Percentiles rank a stretch among this genome's conserved stretches.
These are phyloP conservation scores for Tetragonula carbonaria DNA, from an alignment of 2,888 invertebrate species.

Conservation along the genomic window DNA sequence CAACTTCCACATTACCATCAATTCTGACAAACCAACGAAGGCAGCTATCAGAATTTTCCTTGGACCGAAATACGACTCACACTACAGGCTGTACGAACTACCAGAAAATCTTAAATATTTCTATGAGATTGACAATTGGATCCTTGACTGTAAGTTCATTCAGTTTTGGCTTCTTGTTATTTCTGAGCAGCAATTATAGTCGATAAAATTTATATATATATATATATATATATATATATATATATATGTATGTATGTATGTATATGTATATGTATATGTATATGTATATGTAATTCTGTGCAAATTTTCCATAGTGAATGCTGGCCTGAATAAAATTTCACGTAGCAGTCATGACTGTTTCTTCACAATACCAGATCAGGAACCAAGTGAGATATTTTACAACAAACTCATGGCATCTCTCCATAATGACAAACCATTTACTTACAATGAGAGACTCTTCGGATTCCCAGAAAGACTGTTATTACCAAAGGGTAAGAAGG, in stretches of 20 bases:
- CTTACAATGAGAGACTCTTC: slow-evolving; percentile 83
- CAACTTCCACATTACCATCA: slow-evolving; percentile 86
- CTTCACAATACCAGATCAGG: slow-evolving; percentile 86
- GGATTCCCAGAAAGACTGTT: slow-evolving; percentile 90
- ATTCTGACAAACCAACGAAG: slow-evolving; percentile 86
- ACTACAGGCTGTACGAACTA: slow-evolving; percentile 85
- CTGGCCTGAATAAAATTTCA: slow-evolving; percentile 88
- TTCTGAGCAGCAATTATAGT: neutral
- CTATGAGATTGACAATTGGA: slow-evolving; percentile 86
- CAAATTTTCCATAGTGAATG: slow-evolving; percentile 81
- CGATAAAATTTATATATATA: no score
- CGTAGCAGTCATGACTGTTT: slow-evolving; percentile 89
- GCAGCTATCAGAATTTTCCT: slow-evolving; percentile 88
- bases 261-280: neutral
- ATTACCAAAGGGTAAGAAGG: slow-evolving; percentile 89
- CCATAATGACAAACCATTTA: slow-evolving; percentile 85
- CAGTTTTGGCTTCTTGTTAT: neutral
- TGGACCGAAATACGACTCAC: slow-evolving; percentile 89
- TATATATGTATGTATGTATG: neutral
- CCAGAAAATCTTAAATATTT: slow-evolving; percentile 87
- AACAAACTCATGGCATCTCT: slow-evolving; percentile 74
- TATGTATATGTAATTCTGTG: neutral
- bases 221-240: no score
- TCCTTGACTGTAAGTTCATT: slow-evolving; percentile 77
- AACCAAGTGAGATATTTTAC: slow-evolving; percentile 76